These are phyloP conservation scores for Rhinopomastus cyanomelas DNA, from an alignment of 2,113 vertebrate species.

Conservation along the genomic window DNA sequence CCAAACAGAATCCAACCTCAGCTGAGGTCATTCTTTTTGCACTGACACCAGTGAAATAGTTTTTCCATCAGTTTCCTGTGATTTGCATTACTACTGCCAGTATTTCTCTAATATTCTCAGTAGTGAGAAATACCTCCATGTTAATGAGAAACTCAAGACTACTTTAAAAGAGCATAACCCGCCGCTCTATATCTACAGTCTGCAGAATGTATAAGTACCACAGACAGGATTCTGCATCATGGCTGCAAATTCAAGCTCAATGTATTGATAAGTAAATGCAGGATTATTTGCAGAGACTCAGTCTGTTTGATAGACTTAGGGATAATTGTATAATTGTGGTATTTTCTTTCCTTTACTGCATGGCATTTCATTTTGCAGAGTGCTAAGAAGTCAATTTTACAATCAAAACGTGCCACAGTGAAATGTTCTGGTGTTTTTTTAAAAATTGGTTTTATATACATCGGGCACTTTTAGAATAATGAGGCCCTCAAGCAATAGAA, in stretches of 20 bases:
- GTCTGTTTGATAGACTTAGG: background rate
- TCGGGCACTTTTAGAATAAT: slow-evolving; percentile 4
- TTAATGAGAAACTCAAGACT: background rate
- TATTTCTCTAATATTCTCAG: background rate
- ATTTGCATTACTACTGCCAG: background rate
- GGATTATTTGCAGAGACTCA: background rate
- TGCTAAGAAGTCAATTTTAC: background rate
- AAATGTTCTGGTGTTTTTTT: background rate
- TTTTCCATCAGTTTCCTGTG: background rate
- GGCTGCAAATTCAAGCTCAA: background rate
- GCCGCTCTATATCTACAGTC: background rate
- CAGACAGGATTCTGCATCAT: background rate
- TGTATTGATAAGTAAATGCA: background rate
- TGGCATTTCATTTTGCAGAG: background rate
- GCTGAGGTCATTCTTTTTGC: background rate
- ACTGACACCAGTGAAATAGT: background rate
- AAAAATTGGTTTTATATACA: background rate
- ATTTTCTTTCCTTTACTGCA: background rate
- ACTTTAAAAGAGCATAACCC: background rate
- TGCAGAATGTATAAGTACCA: background rate
- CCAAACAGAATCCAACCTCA: background rate
- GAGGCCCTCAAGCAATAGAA: slow-evolving; percentile 8
- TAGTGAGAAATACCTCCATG: background rate
- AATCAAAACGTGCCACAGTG: background rate
- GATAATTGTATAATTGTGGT: background rate